A percentile compares a stretch with the other conserved stretches of the same genome.
These are phyloP conservation scores for Athalia cordata DNA, from an alignment of 2,888 invertebrate species.

Conservation along the genomic window DNA sequence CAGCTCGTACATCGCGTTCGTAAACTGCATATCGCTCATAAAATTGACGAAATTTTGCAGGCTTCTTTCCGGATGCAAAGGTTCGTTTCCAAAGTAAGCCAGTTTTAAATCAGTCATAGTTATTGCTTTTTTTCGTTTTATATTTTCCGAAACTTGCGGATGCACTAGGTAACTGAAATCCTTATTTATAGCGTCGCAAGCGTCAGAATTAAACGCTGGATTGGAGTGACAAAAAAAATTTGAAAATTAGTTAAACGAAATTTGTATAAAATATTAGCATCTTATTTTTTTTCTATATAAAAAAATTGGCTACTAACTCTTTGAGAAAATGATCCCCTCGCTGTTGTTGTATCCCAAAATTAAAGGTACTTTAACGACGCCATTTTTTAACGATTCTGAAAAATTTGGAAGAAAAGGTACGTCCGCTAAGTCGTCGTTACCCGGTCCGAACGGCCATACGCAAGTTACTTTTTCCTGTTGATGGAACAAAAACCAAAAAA, in stretches of 20 bases:
- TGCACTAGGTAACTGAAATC: conserved; percentile 51
- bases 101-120: conserved; percentile 53
- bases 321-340: conserved; percentile 55
- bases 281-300: background rate
- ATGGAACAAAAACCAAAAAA: background rate
- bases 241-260: background rate
- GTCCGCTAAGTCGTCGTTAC: conserved; percentile 56
- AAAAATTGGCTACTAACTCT: background rate
- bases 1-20: conserved; percentile 57
- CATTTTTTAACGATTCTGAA: conserved; percentile 45
- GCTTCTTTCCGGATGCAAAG: conserved; percentile 49
- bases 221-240: background rate
- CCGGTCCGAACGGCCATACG: conserved; percentile 54
- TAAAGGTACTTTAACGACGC: conserved; percentile 60
- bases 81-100: conserved; percentile 59
- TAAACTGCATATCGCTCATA: conserved; percentile 57
- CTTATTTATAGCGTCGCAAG: conserved; percentile 48
- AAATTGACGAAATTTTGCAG: conserved; percentile 52
- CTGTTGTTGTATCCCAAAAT: conserved; percentile 60
- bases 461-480: conserved; percentile 50
- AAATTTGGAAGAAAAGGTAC: conserved; percentile 59
- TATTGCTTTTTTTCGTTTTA: conserved; percentile 48
- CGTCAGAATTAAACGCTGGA: conserved; percentile 46
- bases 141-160: background rate
- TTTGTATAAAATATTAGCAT: background rate